phyloP scores from a whole-genome alignment of 2,888 invertebrate genomes.

The Dione vanillae region DNA sequence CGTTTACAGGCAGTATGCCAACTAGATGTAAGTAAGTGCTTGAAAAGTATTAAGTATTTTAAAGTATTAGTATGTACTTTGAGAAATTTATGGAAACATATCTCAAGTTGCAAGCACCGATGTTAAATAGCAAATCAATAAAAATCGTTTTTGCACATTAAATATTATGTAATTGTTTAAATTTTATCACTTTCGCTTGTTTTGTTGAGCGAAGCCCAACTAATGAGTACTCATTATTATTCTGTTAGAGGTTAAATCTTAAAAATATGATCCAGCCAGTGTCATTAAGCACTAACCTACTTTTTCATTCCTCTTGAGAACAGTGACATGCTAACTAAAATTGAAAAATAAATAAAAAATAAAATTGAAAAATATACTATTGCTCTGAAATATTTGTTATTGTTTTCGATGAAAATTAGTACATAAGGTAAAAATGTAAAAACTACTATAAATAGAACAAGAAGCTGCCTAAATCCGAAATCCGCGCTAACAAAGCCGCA shows the following conservation, averaged over 20 bases:
- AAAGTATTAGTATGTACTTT: too few relatives aligned
- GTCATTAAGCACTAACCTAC: neutral
- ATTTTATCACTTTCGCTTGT: too few relatives aligned
- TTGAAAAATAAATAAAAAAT: constrained; percentile 17
- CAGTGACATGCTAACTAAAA: neutral
- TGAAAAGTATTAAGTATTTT: too few relatives aligned
- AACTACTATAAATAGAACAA: constrained; percentile 19
- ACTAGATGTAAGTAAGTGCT: too few relatives aligned
- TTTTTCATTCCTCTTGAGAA: neutral
- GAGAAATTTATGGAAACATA: too few relatives aligned
- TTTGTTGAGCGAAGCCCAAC: too few relatives aligned
- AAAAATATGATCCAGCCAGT: neutral
- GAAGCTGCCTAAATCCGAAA: constrained; percentile 28
- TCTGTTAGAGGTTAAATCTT: neutral
- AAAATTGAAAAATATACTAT: constrained; percentile 11
- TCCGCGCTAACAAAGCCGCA: constrained; percentile 34
- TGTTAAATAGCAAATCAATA: too few relatives aligned
- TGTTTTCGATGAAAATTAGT: constrained; percentile 1
- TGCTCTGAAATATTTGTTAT: neutral
- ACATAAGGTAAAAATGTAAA: constrained; percentile 1
- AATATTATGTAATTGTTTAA: too few relatives aligned
- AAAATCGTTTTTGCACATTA: too few relatives aligned
- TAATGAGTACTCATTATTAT: too few relatives aligned
- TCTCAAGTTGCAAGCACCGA: too few relatives aligned
- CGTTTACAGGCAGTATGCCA: too few relatives aligned